phyloP scores from a whole-genome alignment of 2,113 vertebrate genomes.

The Emydura subglobosa region DNA sequence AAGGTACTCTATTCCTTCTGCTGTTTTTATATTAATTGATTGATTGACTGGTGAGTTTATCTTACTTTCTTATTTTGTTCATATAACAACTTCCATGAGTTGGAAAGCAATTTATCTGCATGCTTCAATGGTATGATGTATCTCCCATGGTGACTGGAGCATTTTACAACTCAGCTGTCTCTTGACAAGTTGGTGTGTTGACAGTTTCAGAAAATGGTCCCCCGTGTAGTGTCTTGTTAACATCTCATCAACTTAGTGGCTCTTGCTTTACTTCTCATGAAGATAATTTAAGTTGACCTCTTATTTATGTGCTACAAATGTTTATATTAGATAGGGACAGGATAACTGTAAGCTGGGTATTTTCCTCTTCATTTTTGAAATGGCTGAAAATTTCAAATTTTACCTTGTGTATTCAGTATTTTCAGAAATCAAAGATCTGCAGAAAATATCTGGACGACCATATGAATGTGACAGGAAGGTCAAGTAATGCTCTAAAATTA shows the following conservation, averaged over 20 bases:
- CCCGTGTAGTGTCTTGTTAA: not conserved
- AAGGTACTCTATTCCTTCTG: slow-evolving; percentile 38
- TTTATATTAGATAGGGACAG: not conserved
- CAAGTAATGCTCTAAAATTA: not conserved
- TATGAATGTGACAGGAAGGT: not conserved
- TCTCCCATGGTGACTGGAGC: slow-evolving; percentile 38
- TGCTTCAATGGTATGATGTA: slow-evolving; percentile 22
- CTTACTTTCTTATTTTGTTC: slow-evolving; percentile 37
- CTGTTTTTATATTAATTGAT: slow-evolving; percentile 66
- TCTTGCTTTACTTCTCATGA: not conserved
- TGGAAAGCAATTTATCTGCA: slow-evolving; percentile 50
- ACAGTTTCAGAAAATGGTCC: slow-evolving; percentile 16
- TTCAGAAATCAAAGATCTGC: not conserved
- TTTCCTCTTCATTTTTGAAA: not conserved
- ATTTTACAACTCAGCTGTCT: slow-evolving; percentile 59
- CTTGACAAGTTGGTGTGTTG: slow-evolving; percentile 39
- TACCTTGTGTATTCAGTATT: not conserved
- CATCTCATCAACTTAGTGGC: not conserved
- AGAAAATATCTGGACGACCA: not conserved
- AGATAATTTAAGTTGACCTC: not conserved
- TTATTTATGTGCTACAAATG: not conserved
- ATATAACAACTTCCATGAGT: slow-evolving; percentile 22
- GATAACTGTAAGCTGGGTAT: not conserved
- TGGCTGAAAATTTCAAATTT: not conserved
- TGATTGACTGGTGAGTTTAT: slow-evolving; percentile 40